Evolutionary conservation across 2,113 vertebrate genomes (phyloP).

Genomic region (Aphyosemion australe): DNA sequence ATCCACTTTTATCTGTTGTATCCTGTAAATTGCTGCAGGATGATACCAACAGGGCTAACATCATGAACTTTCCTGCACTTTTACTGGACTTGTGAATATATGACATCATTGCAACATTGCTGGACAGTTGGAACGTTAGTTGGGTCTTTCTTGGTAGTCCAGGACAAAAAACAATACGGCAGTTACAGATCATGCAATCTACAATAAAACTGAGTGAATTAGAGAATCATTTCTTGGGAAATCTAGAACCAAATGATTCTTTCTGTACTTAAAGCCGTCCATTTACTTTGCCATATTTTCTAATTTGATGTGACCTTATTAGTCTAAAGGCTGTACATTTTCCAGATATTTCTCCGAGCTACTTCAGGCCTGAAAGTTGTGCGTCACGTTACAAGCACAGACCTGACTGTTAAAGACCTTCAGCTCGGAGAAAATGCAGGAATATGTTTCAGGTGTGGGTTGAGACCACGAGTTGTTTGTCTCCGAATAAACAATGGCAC

Average conservation of each 20-base stretch:
- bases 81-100: no score
- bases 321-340: constrained; percentile 12
- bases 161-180: no score
- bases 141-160: no score
- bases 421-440: constrained; percentile 12
- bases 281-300: constrained; percentile 14
- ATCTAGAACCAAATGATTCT: neutral
- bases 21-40: no score
- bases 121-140: no score
- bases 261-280: neutral
- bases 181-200: no score
- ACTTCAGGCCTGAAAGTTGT: constrained; percentile 13
- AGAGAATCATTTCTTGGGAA: neutral
- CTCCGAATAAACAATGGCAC: constrained; percentile 35
- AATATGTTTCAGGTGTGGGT: constrained; percentile 5
- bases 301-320: constrained; percentile 10
- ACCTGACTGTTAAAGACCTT: constrained; percentile 41
- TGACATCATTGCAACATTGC: no score
- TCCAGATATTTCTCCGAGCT: constrained; percentile 21
- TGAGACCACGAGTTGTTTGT: constrained; percentile 38
- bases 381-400: constrained; percentile 43
- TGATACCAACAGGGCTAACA: no score
- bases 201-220: neutral
- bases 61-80: no score
- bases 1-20: no score